Conservation (phyloP, 2,113 vertebrate species). For the Nibea albiflora region DNA sequence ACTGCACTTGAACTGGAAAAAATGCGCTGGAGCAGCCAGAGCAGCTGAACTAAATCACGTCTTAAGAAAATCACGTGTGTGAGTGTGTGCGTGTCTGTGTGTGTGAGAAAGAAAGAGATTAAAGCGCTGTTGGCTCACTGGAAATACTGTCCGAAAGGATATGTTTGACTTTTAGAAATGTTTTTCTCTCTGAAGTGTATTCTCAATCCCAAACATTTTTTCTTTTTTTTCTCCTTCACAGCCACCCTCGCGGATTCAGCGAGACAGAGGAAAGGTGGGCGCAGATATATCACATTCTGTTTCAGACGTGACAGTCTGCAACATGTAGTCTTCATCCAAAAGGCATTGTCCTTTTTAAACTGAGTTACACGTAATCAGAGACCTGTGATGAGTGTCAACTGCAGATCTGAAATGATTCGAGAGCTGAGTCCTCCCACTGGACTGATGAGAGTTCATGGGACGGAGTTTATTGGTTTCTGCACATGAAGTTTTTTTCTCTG, state of each 20-base stretch:
- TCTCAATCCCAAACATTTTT: conserved; percentile 55
- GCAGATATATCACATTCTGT: conserved; percentile 43
- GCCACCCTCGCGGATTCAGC: conserved; percentile 39
- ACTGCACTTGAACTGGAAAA: conserved; percentile 77
- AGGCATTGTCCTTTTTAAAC: conserved; percentile 33
- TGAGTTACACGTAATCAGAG: conserved; percentile 20
- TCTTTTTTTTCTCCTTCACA: conserved; percentile 15
- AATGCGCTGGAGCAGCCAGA: conserved; percentile 38
- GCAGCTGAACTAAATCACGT: conserved; percentile 58
- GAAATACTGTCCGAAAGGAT: conserved; percentile 42
- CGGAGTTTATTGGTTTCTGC: too few relatives aligned
- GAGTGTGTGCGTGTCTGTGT: not conserved
- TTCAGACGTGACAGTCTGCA: conserved; percentile 18
- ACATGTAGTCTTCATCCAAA: conserved; percentile 9
- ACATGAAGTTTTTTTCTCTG: conserved; percentile 31
- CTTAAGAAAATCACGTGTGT: conserved; percentile 45
- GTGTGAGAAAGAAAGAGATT: conserved; percentile 15
- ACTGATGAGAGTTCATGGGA: conserved; percentile 17
- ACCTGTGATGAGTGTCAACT: conserved; percentile 35
- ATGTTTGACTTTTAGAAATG: conserved; percentile 49
- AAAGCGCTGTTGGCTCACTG: conserved; percentile 37
- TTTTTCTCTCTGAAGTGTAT: conserved; percentile 55
- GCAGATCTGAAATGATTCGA: conserved; percentile 33
- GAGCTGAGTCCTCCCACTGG: conserved; percentile 15
- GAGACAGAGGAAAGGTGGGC: conserved; percentile 55